phyloP scores from a whole-genome alignment of 2,113 vertebrate species.

The Anoplopoma fimbria region DNA sequence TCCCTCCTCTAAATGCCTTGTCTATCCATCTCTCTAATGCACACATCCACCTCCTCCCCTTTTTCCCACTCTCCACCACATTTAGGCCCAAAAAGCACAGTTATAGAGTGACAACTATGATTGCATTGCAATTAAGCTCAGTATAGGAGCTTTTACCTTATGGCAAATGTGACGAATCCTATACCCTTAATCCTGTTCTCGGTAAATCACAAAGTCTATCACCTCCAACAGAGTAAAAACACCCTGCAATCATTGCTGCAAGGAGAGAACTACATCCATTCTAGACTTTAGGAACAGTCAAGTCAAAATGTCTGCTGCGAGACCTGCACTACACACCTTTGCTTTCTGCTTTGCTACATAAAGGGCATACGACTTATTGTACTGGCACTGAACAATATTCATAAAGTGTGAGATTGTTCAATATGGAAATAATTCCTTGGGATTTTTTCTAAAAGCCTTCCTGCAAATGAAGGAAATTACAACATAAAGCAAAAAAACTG shows the following conservation, averaged over 20 bases:
- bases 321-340: neutral
- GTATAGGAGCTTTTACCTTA: neutral
- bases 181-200: neutral
- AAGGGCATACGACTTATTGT: neutral
- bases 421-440: neutral
- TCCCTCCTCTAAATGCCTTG: neutral
- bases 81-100: neutral
- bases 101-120: neutral
- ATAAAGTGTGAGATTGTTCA: neutral
- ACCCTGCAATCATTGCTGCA: neutral
- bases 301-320: neutral
- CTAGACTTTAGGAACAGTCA: neutral
- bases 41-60: too few relatives aligned
- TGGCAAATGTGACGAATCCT: neutral
- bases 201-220: too few relatives aligned
- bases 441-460: neutral
- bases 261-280: too few relatives aligned
- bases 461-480: neutral
- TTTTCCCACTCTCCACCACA: neutral
- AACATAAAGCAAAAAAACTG: neutral
- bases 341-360: neutral
- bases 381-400: neutral
- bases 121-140: neutral
- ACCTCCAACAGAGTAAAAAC: too few relatives aligned
- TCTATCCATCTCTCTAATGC: neutral